Conservation (phyloP, 2,113 vertebrate genomes). For the Shinisaurus crocodilurus region DNA sequence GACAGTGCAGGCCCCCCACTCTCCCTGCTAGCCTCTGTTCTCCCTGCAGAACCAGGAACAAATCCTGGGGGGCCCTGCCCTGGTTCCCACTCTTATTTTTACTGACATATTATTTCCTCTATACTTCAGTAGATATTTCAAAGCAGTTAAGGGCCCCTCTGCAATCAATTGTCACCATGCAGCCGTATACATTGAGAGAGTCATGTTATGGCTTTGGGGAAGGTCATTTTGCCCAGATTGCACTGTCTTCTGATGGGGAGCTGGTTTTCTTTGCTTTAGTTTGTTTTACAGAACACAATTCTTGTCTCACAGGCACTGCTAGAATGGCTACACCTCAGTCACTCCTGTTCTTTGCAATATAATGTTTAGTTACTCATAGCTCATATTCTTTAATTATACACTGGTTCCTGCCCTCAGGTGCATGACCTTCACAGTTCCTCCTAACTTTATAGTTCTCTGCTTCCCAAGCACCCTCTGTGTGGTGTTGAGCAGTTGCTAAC, state of each 20-base stretch:
- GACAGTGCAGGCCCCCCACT: neutral
- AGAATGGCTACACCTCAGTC: neutral
- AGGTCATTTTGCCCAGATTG: no score
- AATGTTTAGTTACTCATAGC: neutral
- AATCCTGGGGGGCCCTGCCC: no score
- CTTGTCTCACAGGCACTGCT: neutral
- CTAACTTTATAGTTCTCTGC: neutral
- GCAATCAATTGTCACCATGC: no score
- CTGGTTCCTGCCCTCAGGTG: neutral
- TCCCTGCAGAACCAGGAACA: neutral
- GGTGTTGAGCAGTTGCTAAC: neutral
- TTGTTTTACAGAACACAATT: conserved; percentile 15
- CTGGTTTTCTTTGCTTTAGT: neutral
- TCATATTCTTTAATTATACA: neutral
- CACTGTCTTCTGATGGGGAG: neutral
- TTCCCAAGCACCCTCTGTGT: neutral
- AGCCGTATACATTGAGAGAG: neutral
- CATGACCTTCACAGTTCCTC: neutral
- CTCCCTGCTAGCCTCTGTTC: no score
- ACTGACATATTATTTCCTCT: no score
- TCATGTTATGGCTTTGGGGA: neutral
- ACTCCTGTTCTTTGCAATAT: neutral
- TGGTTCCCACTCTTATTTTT: neutral
- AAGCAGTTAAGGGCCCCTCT: neutral
- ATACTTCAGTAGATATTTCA: neutral